Percentiles rank a stretch among this genome's conserved stretches.
These are phyloP conservation scores for Catharus minimus DNA, from an alignment of 2,113 vertebrate genomes.

Conservation along the genomic window DNA sequence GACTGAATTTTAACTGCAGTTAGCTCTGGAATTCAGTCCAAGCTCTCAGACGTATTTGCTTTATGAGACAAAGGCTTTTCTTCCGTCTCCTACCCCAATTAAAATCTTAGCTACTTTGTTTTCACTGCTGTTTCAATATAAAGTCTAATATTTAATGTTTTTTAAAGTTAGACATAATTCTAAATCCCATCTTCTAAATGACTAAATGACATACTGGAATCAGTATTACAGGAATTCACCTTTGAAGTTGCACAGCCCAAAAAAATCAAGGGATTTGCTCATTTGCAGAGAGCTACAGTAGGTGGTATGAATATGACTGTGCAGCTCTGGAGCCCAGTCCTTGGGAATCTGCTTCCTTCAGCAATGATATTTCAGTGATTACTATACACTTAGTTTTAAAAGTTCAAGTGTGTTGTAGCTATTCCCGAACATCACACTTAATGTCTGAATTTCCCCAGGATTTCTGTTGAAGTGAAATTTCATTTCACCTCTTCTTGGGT, in stretches of 20 bases:
- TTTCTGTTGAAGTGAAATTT: background rate
- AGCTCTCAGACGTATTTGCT: background rate
- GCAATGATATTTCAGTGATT: background rate
- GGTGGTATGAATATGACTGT: background rate
- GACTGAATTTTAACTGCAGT: background rate
- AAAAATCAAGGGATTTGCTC: background rate
- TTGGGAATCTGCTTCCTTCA: background rate
- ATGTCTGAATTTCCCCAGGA: background rate
- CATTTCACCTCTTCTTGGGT: background rate
- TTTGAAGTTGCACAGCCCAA: background rate
- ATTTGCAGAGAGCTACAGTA: background rate
- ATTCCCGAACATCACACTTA: background rate
- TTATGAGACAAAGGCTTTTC: conserved; percentile 9
- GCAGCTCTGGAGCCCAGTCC: background rate
- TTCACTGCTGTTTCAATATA: background rate
- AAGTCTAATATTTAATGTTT: background rate
- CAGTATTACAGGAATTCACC: background rate
- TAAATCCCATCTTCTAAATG: background rate
- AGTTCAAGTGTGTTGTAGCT: background rate
- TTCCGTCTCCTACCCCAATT: background rate
- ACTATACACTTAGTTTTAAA: background rate
- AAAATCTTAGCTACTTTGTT: conserved; percentile 30
- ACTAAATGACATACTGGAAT: background rate
- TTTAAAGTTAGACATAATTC: background rate
- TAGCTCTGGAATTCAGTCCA: conserved; percentile 3